Percentiles rank a stretch among this genome's conserved stretches.
Evolutionary conservation across 2,888 invertebrate species (phyloP).

Genomic region (Marronus borbonicus): DNA sequence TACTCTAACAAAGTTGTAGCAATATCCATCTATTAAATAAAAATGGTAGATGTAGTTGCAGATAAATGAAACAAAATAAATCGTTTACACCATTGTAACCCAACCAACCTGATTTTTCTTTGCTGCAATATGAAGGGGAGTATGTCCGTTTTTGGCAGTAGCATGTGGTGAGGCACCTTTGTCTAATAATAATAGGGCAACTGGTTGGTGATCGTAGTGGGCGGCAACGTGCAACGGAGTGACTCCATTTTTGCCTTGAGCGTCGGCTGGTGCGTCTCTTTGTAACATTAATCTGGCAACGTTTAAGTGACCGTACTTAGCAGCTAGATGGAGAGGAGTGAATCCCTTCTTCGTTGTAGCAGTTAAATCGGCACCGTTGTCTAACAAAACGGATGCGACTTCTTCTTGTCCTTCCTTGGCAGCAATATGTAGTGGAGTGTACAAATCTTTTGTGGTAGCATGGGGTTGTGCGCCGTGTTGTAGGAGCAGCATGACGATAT

Average conservation of each 20-base stretch:
- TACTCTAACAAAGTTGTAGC: slow-evolving; percentile 94
- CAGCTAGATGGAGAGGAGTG: slow-evolving; percentile 96
- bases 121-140: slow-evolving; percentile 97
- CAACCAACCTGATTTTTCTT: slow-evolving; percentile 89
- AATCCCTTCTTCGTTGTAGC: slow-evolving; percentile 97
- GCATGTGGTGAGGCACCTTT: slow-evolving; percentile 96
- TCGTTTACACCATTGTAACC: not conserved
- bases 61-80: slow-evolving; percentile 51
- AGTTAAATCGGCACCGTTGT: slow-evolving; percentile 90
- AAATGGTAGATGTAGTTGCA: not conserved
- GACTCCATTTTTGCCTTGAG: slow-evolving; percentile 94
- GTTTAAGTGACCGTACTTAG: slow-evolving; percentile 96
- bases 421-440: slow-evolving; percentile 97
- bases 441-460: slow-evolving; percentile 93
- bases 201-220: slow-evolving; percentile 95
- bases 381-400: slow-evolving; percentile 88
- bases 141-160: slow-evolving; percentile 97
- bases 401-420: slow-evolving; percentile 97
- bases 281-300: slow-evolving; percentile 91
- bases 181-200: slow-evolving; percentile 90
- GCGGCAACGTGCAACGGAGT: slow-evolving; percentile 97
- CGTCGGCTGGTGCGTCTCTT: slow-evolving; percentile 86
- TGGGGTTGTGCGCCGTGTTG: slow-evolving; percentile 95
- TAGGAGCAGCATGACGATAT: slow-evolving; percentile 93
- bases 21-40: slow-evolving; percentile 83